phyloP scores from a whole-genome alignment of 2,113 vertebrate genomes.

The Pygoscelis adeliae region DNA sequence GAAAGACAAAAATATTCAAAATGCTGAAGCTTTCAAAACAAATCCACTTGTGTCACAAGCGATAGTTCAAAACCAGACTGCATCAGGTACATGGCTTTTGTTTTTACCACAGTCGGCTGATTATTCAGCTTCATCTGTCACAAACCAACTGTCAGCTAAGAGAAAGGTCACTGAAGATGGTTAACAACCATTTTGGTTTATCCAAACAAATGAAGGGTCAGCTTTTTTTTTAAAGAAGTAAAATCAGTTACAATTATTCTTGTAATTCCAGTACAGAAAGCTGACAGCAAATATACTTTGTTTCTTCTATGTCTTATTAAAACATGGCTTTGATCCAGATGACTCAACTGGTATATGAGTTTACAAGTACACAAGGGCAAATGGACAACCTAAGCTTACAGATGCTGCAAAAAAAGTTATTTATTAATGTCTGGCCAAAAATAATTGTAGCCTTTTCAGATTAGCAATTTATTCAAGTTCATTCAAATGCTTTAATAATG shows the following conservation, averaged over 20 bases:
- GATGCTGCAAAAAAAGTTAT: not conserved
- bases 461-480: not conserved
- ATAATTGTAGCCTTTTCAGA: constrained; percentile 3
- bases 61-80: not conserved
- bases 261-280: not conserved
- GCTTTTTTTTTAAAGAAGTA: not conserved
- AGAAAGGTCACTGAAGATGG: not conserved
- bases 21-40: not conserved
- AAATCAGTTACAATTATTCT: not conserved
- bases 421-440: not conserved
- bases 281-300: not conserved
- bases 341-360: not conserved
- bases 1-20: not conserved
- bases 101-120: not conserved
- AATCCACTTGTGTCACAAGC: not conserved
- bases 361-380: not conserved
- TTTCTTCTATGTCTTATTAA: not conserved
- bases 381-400: not conserved
- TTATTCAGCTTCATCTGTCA: not conserved
- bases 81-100: not conserved
- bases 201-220: not conserved
- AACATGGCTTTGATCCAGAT: not conserved
- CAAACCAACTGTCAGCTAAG: not conserved
- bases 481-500: constrained; percentile 16
- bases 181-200: not conserved